phyloP scores from a whole-genome alignment of 2,888 invertebrate species.

The Saturnia pavonia region DNA sequence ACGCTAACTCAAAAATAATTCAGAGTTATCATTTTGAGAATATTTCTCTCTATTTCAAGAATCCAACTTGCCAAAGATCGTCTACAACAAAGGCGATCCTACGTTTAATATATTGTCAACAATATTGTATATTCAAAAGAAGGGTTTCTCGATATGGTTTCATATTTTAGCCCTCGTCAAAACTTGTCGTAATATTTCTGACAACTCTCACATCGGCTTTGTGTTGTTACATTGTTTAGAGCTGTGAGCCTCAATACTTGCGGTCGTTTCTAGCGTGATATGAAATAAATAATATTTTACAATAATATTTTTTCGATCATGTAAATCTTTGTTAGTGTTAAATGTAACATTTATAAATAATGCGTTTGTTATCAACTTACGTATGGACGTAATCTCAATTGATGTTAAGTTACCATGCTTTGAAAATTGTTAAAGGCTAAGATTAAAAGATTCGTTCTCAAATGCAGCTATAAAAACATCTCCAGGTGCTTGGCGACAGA shows the following conservation, averaged over 20 bases:
- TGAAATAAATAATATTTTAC: not conserved
- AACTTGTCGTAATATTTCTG: constrained; percentile 8
- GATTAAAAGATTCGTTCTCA: no score
- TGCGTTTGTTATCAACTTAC: not conserved
- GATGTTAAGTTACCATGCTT: no score
- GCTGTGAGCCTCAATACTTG: not conserved
- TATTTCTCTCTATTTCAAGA: not conserved
- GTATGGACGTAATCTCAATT: no score
- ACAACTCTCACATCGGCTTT: not conserved
- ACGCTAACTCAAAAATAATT: not conserved
- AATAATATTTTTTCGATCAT: not conserved
- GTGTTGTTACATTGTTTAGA: not conserved
- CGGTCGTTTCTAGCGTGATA: not conserved
- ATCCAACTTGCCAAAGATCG: not conserved
- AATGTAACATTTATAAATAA: not conserved
- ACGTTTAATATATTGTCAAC: constrained; percentile 9
- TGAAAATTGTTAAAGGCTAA: no score
- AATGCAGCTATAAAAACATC: no score
- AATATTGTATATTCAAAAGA: constrained; percentile 11
- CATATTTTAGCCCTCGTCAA: constrained; percentile 8
- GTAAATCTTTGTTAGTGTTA: not conserved
- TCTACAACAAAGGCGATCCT: not conserved
- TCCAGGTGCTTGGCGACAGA: no score
- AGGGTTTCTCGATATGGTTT: constrained; percentile 6
- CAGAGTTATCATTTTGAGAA: not conserved